Percentiles rank a stretch among this genome's conserved stretches.
Conservation (phyloP, 2,888 invertebrate genomes). For the Phytoseiulus persimilis region DNA sequence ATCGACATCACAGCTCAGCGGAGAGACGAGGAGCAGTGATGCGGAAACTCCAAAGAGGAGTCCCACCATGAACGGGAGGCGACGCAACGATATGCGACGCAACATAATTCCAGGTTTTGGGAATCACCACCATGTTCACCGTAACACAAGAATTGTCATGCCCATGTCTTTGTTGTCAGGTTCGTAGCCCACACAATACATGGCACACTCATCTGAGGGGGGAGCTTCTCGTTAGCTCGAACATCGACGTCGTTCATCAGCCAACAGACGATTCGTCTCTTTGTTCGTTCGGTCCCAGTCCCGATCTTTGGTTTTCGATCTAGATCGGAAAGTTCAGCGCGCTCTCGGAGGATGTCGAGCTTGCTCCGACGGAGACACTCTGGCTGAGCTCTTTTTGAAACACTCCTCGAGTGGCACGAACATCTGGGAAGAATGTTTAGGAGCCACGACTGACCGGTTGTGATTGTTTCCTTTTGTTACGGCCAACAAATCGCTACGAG, state of each 20-base stretch:
- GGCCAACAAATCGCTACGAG: background rate
- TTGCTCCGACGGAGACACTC: background rate
- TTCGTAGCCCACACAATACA: background rate
- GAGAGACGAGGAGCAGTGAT: constrained; percentile 25
- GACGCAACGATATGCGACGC: constrained; percentile 20
- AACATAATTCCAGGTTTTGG: background rate
- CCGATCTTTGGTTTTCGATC: no score
- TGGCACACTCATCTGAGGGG: background rate
- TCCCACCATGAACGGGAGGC: constrained; percentile 13
- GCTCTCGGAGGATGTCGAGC: background rate
- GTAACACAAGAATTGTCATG: background rate
- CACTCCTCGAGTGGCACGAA: background rate
- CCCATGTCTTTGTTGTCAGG: background rate
- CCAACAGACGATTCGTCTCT: no score
- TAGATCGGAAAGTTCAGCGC: no score
- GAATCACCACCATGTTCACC: background rate
- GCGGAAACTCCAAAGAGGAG: constrained; percentile 19
- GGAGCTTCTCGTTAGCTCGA: no score
- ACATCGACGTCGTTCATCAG: no score
- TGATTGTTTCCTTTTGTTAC: background rate
- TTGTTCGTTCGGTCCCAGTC: no score
- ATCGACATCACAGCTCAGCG: constrained; percentile 13
- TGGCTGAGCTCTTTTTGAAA: background rate
- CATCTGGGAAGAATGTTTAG: background rate
- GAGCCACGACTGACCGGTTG: background rate